Percentiles rank a stretch among this genome's conserved stretches.
Conservation (phyloP, 2,888 invertebrate genomes). For the Drosophila picticornis region DNA sequence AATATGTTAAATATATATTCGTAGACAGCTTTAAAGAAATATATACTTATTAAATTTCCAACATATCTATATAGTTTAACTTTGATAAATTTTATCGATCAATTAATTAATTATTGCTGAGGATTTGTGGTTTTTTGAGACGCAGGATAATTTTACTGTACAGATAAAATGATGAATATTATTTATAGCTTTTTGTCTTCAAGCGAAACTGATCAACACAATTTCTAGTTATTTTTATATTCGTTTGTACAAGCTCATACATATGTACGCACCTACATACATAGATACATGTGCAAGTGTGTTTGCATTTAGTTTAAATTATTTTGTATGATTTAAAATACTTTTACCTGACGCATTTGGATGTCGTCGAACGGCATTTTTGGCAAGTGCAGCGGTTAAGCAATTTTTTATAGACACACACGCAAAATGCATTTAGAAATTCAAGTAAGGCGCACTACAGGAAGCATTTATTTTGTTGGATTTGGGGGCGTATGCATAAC, state of each 20-base stretch:
- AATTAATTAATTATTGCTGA: background rate
- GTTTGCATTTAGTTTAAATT: slow-evolving; percentile 3
- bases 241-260: background rate
- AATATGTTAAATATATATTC: background rate
- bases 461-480: slow-evolving; percentile 46
- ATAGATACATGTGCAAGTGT: no score
- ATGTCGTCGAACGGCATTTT: slow-evolving; percentile 39
- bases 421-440: slow-evolving; percentile 33
- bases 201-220: slow-evolving; percentile 7
- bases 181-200: background rate
- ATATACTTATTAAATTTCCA: background rate
- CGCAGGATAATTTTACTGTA: background rate
- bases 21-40: background rate
- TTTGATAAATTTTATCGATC: background rate
- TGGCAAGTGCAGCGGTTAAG: slow-evolving; percentile 59
- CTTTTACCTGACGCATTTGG: slow-evolving; percentile 39
- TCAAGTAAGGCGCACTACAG: slow-evolving; percentile 29
- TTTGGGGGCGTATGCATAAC: slow-evolving; percentile 66
- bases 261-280: background rate
- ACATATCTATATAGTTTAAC: background rate
- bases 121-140: background rate
- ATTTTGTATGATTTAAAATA: slow-evolving; percentile 32
- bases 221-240: slow-evolving; percentile 13
- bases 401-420: slow-evolving; percentile 30
- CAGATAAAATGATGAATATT: background rate